These are phyloP conservation scores for Brevimyrus niger DNA, from an alignment of 2,113 vertebrate genomes.

Conservation along the genomic window DNA sequence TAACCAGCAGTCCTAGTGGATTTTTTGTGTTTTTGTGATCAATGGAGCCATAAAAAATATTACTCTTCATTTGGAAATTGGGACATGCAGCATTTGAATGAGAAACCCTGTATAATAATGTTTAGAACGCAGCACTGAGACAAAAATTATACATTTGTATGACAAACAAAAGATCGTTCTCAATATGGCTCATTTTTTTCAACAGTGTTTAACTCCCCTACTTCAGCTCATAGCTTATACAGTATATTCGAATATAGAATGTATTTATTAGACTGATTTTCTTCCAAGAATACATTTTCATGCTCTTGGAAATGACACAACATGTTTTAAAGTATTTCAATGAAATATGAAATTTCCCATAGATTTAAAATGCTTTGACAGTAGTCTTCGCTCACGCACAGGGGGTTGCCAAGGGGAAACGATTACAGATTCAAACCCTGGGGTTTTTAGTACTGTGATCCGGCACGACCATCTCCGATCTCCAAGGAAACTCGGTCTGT, in stretches of 20 bases:
- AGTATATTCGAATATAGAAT: background rate
- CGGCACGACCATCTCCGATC: background rate
- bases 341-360: background rate
- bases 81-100: background rate
- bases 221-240: background rate
- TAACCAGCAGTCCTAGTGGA: background rate
- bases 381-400: background rate
- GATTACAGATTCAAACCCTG: background rate
- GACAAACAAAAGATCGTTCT: background rate
- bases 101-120: background rate
- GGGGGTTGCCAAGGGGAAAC: background rate
- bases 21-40: background rate
- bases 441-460: background rate
- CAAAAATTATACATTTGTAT: background rate
- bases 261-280: background rate
- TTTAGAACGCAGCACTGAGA: background rate
- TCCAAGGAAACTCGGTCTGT: conserved; percentile 2
- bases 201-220: background rate
- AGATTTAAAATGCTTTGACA: background rate
- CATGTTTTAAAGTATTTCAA: background rate
- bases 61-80: background rate
- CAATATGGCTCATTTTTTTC: background rate
- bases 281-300: background rate
- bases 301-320: background rate
- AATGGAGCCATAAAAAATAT: background rate